These are phyloP conservation scores for Monarcha castaneiventris DNA, from an alignment of 2,113 vertebrate genomes.

Conservation along the genomic window DNA sequence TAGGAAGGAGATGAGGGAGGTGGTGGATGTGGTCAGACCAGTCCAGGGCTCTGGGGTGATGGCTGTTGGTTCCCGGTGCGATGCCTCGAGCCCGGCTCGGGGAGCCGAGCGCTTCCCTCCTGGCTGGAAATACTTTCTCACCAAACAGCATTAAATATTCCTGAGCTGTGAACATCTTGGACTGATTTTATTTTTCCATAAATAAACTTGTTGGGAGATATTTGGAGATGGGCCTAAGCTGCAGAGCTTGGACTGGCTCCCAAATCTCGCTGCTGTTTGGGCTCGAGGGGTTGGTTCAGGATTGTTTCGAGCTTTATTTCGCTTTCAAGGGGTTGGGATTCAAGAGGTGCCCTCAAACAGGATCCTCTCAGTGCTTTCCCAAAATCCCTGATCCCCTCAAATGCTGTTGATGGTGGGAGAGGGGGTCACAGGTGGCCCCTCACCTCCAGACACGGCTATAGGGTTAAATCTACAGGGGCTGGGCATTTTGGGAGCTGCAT, in stretches of 20 bases:
- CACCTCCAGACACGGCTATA: rapidly evolving
- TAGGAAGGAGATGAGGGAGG: neutral
- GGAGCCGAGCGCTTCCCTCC: neutral
- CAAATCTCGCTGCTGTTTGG: constrained; percentile 53
- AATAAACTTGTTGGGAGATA: constrained; percentile 66
- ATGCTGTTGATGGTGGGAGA: neutral
- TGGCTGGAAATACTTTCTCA: constrained; percentile 48
- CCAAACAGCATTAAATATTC: constrained; percentile 58
- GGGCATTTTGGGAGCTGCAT: rapidly evolving
- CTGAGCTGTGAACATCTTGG: constrained; percentile 61
- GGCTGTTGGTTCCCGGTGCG: neutral
- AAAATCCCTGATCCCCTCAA: rapidly evolving
- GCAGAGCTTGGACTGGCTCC: constrained; percentile 52
- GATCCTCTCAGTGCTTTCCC: neutral
- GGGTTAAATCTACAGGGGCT: rapidly evolving
- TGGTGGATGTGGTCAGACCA: neutral
- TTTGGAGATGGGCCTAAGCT: constrained; percentile 65
- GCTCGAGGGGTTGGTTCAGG: constrained; percentile 43
- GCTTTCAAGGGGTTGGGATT: neutral
- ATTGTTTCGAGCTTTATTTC: neutral
- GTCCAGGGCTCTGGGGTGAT: neutral
- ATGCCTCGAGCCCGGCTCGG: neutral
- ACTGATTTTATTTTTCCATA: constrained; percentile 67
- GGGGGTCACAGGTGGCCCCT: neutral
- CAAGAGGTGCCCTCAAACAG: neutral